Percentiles rank a stretch among this genome's conserved stretches.
Conservation (phyloP, 2,888 invertebrate genomes). For the Dexiosoma caninum region DNA sequence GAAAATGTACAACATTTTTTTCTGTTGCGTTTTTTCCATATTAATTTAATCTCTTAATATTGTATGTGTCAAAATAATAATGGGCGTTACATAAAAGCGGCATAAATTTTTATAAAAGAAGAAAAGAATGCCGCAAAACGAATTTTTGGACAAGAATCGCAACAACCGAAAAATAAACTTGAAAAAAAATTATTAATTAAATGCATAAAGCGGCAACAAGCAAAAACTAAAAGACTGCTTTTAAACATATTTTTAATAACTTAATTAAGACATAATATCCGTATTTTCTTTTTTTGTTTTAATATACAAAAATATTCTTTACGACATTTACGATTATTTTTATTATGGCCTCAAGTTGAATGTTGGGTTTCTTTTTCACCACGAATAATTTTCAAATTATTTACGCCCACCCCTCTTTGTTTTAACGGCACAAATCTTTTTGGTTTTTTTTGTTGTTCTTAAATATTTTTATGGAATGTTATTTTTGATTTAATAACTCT, state of each 20-base stretch:
- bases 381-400: constrained; percentile 52
- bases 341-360: constrained; percentile 44
- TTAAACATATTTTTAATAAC: constrained; percentile 43
- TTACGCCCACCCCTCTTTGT: constrained; percentile 47
- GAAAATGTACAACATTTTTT: neutral
- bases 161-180: constrained; percentile 18
- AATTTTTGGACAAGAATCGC: constrained; percentile 35
- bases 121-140: neutral
- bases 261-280: constrained; percentile 45
- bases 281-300: no score
- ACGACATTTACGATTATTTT: constrained; percentile 17
- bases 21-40: neutral
- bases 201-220: constrained; percentile 20
- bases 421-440: constrained; percentile 2
- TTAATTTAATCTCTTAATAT: constrained; percentile 19
- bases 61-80: constrained; percentile 49
- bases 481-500: constrained; percentile 26
- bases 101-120: constrained; percentile 41
- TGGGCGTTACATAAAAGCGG: constrained; percentile 59
- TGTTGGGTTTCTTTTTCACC: constrained; percentile 25
- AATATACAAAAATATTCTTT: neutral
- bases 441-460: no score
- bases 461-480: constrained; percentile 7
- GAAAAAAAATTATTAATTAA: constrained; percentile 52
- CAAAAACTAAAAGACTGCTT: neutral